phyloP scores from a whole-genome alignment of 2,797 vertebrate species.

The Dallia pectoralis region DNA sequence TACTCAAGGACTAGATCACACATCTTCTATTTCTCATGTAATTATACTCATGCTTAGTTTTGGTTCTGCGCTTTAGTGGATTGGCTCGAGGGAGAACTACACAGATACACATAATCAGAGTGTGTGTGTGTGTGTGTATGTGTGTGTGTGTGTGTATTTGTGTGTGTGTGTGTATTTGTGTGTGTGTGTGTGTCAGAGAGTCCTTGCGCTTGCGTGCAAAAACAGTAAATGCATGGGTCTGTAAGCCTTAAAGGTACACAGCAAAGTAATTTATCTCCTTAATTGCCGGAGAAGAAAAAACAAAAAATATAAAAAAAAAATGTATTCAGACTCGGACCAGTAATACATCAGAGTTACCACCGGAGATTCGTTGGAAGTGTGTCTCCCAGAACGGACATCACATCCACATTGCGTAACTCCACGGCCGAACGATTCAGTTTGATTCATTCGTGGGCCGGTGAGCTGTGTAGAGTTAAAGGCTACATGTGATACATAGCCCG shows the following conservation, averaged over 20 bases:
- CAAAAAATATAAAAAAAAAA: conserved; percentile 44
- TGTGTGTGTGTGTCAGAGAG: conserved; percentile 11
- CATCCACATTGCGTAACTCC: conserved; percentile 42
- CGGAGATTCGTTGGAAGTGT: conserved; percentile 44
- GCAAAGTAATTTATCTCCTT: conserved; percentile 13
- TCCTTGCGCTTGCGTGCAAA: neutral
- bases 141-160: conserved; percentile 8
- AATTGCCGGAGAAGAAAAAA: conserved; percentile 27
- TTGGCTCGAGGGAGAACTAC: neutral
- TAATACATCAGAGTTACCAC: conserved; percentile 40
- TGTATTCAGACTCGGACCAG: conserved; percentile 43
- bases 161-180: neutral
- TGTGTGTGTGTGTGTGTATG: neutral
- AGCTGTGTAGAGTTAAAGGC: conserved; percentile 55
- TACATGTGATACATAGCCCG: conserved; percentile 23
- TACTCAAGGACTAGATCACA: too few relatives aligned
- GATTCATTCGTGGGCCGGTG: conserved; percentile 55
- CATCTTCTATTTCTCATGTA: conserved; percentile 43
- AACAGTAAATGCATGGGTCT: neutral
- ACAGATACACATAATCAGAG: neutral
- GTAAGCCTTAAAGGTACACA: neutral
- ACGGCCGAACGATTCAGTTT: conserved; percentile 35
- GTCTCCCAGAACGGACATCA: conserved; percentile 50
- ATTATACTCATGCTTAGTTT: conserved; percentile 33
- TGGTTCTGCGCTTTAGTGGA: conserved; percentile 29